Evolutionary conservation across 2,888 invertebrate species (phyloP).

Genomic region (Frankliniella fusca): DNA sequence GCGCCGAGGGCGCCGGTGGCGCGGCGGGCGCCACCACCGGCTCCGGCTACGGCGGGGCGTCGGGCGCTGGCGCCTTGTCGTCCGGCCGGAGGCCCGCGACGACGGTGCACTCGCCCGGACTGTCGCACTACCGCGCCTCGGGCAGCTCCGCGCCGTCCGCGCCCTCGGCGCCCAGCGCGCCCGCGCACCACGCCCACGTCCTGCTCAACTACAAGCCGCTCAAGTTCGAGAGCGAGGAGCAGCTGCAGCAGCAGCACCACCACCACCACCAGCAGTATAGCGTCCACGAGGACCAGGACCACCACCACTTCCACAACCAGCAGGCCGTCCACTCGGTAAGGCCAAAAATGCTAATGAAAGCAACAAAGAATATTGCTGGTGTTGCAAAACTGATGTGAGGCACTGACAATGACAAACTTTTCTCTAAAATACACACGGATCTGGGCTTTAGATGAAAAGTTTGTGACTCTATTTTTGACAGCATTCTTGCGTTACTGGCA

Average conservation of each 20-base stretch:
- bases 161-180: background rate
- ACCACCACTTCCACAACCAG: slow-evolving; percentile 24
- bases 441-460: too few relatives aligned
- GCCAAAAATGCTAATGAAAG: too few relatives aligned
- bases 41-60: background rate
- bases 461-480: background rate
- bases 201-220: slow-evolving; percentile 15
- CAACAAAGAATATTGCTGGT: too few relatives aligned
- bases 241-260: background rate
- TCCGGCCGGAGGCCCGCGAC: background rate
- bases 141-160: background rate
- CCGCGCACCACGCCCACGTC: background rate
- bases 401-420: too few relatives aligned
- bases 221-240: slow-evolving; percentile 25
- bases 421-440: too few relatives aligned
- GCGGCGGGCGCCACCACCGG: background rate
- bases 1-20: background rate
- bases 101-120: background rate
- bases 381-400: too few relatives aligned
- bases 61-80: background rate
- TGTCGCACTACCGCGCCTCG: slow-evolving; percentile 8
- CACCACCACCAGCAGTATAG: slow-evolving; percentile 7
- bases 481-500: too few relatives aligned
- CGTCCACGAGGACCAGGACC: slow-evolving; percentile 14
- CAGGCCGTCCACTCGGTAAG: slow-evolving; percentile 5